phyloP scores from a whole-genome alignment of 2,888 invertebrate genomes.

The Labia minor region DNA sequence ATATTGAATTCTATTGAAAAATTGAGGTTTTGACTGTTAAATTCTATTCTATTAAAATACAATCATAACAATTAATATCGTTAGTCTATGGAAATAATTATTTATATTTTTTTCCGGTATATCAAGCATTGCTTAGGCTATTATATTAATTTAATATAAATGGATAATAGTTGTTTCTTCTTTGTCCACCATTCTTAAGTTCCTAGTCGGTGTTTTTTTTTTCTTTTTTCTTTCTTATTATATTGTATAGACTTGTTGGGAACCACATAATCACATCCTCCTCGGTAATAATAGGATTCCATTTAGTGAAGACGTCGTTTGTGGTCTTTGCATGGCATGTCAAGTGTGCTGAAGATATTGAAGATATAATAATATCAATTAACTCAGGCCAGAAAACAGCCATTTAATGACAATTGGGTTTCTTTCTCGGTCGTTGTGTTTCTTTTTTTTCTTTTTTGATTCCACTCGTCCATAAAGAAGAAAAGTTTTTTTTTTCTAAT shows the following conservation, averaged over 20 bases:
- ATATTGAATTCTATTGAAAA: no score
- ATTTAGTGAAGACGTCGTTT: slow-evolving; percentile 13
- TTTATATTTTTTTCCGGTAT: no score
- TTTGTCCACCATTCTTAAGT: no score
- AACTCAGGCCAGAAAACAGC: slow-evolving; percentile 3
- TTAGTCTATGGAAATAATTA: no score
- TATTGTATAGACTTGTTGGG: neutral
- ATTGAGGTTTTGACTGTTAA: no score
- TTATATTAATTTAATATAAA: no score
- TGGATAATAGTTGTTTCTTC: no score
- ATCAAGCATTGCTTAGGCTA: no score
- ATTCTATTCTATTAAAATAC: no score
- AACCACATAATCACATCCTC: slow-evolving; percentile 13
- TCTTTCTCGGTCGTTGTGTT: neutral
- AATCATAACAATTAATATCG: no score
- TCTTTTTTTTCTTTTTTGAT: neutral
- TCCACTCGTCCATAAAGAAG: no score
- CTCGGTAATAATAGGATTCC: neutral
- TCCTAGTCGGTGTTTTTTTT: neutral
- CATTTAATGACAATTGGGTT: slow-evolving; percentile 3
- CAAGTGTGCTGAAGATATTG: slow-evolving; percentile 8
- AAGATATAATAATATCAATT: slow-evolving; percentile 13
- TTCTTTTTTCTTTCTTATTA: neutral
- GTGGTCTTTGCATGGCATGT: slow-evolving; percentile 8
- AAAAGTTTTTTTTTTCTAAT: no score